Percentiles rank a stretch among this genome's conserved stretches.
Conservation (phyloP, 2,888 invertebrate species). For the Laspeyria flexula region DNA sequence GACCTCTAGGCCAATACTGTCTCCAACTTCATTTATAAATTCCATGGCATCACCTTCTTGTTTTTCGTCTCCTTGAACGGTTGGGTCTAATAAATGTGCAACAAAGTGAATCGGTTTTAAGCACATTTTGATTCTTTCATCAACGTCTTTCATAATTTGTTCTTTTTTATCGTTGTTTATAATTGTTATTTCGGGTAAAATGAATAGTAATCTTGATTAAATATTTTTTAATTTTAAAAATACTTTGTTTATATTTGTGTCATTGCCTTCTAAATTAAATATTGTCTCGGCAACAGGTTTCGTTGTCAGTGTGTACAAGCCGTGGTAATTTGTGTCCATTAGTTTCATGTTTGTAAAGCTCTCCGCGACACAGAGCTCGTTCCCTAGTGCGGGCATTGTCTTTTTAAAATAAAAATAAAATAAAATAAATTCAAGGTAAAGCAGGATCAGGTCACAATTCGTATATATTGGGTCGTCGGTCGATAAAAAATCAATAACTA, state of each 20-base stretch:
- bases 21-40: constrained; percentile 16
- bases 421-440: no score
- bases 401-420: no score
- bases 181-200: constrained; percentile 6
- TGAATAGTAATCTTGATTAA: constrained; percentile 4
- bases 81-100: constrained; percentile 11
- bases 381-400: no score
- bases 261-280: constrained; percentile 7
- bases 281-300: constrained; percentile 8
- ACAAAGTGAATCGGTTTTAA: constrained; percentile 18
- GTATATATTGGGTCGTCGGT: no score
- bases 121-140: constrained; percentile 3
- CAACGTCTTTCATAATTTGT: constrained; percentile 4
- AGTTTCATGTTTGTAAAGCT: no score
- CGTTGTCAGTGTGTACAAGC: no score
- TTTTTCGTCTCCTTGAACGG: constrained; percentile 8
- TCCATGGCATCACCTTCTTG: constrained; percentile 22
- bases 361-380: no score
- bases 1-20: constrained; percentile 3
- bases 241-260: constrained; percentile 8
- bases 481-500: no score
- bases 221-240: constrained; percentile 3
- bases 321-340: no score
- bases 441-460: no score
- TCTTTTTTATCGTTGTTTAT: constrained; percentile 8